A percentile compares a stretch with the other conserved stretches of the same genome.
Evolutionary conservation across 2,113 vertebrate genomes (phyloP).

Genomic region (Mus pahari): DNA sequence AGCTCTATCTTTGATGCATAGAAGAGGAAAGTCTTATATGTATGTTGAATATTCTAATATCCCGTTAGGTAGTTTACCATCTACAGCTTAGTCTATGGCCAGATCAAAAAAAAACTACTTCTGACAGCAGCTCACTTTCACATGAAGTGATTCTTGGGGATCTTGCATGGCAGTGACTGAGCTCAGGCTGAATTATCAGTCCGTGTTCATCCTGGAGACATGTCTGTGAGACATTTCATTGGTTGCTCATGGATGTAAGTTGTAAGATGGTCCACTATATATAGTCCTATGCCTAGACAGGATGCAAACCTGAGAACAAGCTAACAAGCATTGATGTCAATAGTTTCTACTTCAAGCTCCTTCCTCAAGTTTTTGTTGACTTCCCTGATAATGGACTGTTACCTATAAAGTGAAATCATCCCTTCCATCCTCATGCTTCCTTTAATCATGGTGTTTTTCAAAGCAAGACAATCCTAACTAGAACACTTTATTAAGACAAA

Average conservation of each 20-base stretch:
- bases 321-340: background rate
- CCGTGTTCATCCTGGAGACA: background rate
- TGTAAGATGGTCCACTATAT: background rate
- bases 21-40: too few species aligned
- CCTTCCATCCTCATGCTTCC: background rate
- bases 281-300: background rate
- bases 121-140: background rate
- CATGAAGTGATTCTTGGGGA: too few species aligned
- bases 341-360: background rate
- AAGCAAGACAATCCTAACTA: background rate
- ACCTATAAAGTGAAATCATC: background rate
- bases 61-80: too few species aligned
- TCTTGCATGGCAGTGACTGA: background rate
- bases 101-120: too few species aligned
- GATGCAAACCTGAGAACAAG: background rate
- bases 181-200: too few species aligned
- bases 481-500: background rate
- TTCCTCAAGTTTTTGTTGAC: background rate
- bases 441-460: background rate
- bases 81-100: too few species aligned
- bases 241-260: background rate
- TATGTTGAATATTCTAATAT: too few species aligned
- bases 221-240: background rate
- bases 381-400: background rate
- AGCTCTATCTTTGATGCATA: too few species aligned